These are phyloP conservation scores for Orthonychiurus folsomi DNA, from an alignment of 2,888 invertebrate species.

Conservation along the genomic window DNA sequence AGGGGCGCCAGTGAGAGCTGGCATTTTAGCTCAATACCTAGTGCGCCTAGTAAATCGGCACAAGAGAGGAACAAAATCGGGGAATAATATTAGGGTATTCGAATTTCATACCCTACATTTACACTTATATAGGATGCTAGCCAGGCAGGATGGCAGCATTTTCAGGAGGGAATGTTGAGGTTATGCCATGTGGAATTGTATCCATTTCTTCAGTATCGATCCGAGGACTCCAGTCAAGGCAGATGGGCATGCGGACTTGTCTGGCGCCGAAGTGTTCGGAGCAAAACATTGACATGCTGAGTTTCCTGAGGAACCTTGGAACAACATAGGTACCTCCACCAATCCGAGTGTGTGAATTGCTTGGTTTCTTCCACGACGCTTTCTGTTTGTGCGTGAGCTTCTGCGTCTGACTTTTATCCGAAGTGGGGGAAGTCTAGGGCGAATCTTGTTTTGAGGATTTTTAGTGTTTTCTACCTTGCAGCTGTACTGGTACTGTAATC, in stretches of 20 bases:
- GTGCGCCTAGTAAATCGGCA: neutral
- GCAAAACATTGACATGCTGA: constrained; percentile 1
- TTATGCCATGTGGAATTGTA: neutral
- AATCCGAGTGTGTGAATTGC: neutral
- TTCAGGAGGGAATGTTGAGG: neutral
- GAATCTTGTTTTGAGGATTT: neutral
- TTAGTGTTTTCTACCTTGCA: neutral
- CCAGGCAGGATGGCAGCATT: neutral
- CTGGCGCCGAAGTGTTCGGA: neutral
- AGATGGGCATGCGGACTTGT: neutral
- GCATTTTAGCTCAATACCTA: too few relatives aligned
- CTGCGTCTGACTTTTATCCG: neutral
- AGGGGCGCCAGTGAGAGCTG: too few relatives aligned
- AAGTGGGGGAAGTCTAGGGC: neutral
- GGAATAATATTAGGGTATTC: too few relatives aligned
- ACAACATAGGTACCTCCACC: neutral
- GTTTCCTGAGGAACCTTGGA: neutral
- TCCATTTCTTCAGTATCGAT: constrained; percentile 37
- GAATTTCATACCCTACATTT: too few relatives aligned
- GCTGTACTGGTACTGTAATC: neutral
- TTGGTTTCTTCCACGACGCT: neutral
- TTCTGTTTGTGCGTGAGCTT: neutral
- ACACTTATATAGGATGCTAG: neutral
- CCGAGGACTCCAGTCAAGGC: constrained; percentile 7
- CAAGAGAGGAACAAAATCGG: too few relatives aligned